These are phyloP conservation scores for Acanthopleura granulata DNA, from an alignment of 2,888 invertebrate genomes.

Conservation along the genomic window DNA sequence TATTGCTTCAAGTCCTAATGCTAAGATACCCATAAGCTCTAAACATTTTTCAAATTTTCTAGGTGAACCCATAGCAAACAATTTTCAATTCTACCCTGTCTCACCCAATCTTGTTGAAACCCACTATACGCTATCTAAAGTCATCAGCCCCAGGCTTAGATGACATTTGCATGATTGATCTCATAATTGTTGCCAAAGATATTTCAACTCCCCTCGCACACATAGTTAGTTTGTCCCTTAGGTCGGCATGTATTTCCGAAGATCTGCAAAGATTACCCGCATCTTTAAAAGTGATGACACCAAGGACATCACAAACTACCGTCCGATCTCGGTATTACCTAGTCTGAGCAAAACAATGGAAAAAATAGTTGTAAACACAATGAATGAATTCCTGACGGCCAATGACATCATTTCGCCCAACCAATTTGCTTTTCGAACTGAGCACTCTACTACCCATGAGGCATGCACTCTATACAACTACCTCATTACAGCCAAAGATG, in stretches of 20 bases:
- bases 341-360: not conserved
- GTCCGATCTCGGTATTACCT: not conserved
- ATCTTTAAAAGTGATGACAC: not conserved
- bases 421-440: not conserved
- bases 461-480: not conserved
- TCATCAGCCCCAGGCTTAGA: not conserved
- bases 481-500: not conserved
- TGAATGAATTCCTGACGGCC: not conserved
- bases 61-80: not conserved
- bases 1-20: not conserved
- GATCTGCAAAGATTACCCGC: not conserved
- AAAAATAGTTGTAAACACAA: not conserved
- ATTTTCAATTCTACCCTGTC: not conserved
- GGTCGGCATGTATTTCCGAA: not conserved
- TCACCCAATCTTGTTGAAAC: not conserved
- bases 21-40: not conserved
- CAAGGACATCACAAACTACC: not conserved
- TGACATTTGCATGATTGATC: not conserved
- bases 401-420: not conserved
- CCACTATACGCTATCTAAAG: not conserved
- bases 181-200: not conserved
- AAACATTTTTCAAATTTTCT: not conserved
- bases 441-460: not conserved
- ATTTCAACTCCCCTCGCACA: not conserved
- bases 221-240: not conserved